Base-by-base conservation (phyloP, 2,113 vertebrate genomes). In the Leptosomus discolor region DNA sequence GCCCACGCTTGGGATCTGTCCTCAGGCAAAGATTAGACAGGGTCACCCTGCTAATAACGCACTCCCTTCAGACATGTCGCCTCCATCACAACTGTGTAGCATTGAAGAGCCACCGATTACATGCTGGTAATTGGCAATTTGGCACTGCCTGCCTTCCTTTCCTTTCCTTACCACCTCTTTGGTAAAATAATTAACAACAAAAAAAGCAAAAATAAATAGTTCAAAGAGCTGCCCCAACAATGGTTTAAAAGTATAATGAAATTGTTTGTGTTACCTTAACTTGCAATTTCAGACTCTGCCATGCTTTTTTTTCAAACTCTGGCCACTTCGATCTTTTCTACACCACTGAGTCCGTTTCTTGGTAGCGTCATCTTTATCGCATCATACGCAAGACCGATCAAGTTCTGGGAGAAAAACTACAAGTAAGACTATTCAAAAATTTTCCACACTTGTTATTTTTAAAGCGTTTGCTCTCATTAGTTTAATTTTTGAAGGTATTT, bases 361-460 rank as follows among this genome's bases (percentile, higher is more conserved):
- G 99, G 99, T 63, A 99, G 99, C 4, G 99, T 99, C 96, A 99
- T 99, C 97, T 99, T 99, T 96, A 98, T 99, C 60, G 99, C 99
- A 8, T 99, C 99, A 0, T 99, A 99, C 2, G 99, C 98, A 48
- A 98, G 99, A 79, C 99, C 99, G 3, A 90, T 99, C 93, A 99
- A 99, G 96, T 99, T 99, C 98, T 99, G 99, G 99, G 99, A 99
- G 97, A 98, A 99, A 86, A 99, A 99, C 97, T 99, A 99, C 98
- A 99, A 99, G 99, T 99, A 99, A 99, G 99, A 81, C 19, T 79
- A 30, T 82, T 82, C 18, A 68, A 56, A 88, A 51, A 20, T 85
- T 60, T 63, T 85, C 43, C 88, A 8, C 6, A 26, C 5, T 45
- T 85, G 30, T 58, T 92, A 11, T 73, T 96, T 74, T 18, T 79